A percentile compares a stretch with the other conserved stretches of the same genome.
Evolutionary conservation across 2,888 invertebrate genomes (phyloP).

Genomic region (Orchesellides sinensis): DNA sequence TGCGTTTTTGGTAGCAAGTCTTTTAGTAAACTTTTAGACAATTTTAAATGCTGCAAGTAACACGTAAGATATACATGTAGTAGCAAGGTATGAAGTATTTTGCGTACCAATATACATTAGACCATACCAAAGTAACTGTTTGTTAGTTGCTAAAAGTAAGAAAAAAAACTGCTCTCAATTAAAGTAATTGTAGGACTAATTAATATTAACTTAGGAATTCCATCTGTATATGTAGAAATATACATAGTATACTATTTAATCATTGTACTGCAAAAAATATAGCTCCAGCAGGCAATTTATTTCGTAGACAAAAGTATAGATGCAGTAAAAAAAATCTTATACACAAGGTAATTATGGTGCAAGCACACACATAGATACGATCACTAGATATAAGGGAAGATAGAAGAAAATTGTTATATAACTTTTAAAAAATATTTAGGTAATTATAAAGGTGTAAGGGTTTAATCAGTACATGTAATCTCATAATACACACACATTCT

Average conservation of each 20-base stretch:
- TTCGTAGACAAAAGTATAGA: neutral
- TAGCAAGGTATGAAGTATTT: conserved; percentile 9
- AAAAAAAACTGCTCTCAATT: conserved; percentile 8
- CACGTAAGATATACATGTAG: no score
- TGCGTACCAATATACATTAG: neutral
- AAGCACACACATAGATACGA: neutral
- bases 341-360: conserved; percentile 18
- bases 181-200: neutral
- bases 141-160: conserved; percentile 4
- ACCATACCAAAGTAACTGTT: neutral
- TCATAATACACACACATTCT: no score
- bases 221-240: neutral
- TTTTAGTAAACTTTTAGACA: no score
- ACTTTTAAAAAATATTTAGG: neutral
- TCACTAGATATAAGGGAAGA: no score
- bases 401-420: neutral
- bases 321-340: neutral
- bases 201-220: neutral
- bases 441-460: no score
- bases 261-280: neutral
- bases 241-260: neutral
- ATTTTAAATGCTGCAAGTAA: no score
- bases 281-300: neutral
- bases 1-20: no score
- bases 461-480: no score